These are phyloP conservation scores for Ophion obscuratus DNA, from an alignment of 2,888 invertebrate genomes.

Conservation along the genomic window DNA sequence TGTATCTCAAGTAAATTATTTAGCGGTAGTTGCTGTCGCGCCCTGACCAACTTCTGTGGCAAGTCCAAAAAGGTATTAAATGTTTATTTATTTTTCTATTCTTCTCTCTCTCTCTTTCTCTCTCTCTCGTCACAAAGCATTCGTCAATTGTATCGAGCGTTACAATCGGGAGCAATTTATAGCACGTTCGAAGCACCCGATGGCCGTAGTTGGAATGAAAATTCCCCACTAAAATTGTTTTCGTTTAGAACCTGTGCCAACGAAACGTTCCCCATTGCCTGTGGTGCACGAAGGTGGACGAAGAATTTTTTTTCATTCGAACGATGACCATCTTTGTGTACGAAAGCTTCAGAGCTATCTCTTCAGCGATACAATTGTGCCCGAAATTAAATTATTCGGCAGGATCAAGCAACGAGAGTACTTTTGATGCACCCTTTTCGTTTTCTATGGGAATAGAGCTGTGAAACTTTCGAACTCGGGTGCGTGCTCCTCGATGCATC, in stretches of 20 bases:
- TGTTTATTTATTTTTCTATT: slow-evolving; percentile 7
- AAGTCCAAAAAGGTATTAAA: slow-evolving; percentile 28
- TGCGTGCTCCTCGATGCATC: not conserved
- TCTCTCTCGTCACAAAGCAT: slow-evolving; percentile 1
- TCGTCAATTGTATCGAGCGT: slow-evolving; percentile 13
- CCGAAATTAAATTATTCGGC: not conserved
- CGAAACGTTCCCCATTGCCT: no score
- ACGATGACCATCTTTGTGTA: not conserved
- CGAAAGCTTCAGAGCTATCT: not conserved
- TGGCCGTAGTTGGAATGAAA: not conserved
- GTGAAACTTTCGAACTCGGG: not conserved
- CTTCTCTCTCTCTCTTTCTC: not conserved
- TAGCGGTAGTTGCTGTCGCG: slow-evolving; percentile 42
- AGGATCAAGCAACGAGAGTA: no score
- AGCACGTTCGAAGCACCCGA: not conserved
- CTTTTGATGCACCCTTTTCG: no score
- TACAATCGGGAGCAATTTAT: not conserved
- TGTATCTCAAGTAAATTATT: slow-evolving; percentile 44
- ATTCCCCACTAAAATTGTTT: not conserved
- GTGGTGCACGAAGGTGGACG: not conserved
- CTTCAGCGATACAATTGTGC: not conserved
- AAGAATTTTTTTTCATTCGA: not conserved
- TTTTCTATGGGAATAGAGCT: not conserved
- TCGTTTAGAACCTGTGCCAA: no score
- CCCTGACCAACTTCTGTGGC: slow-evolving; percentile 44